Evolutionary conservation across 2,888 invertebrate genomes (phyloP), one percentile per base, ranked within the genome.

Genomic region (Catonia carolina): DNA sequence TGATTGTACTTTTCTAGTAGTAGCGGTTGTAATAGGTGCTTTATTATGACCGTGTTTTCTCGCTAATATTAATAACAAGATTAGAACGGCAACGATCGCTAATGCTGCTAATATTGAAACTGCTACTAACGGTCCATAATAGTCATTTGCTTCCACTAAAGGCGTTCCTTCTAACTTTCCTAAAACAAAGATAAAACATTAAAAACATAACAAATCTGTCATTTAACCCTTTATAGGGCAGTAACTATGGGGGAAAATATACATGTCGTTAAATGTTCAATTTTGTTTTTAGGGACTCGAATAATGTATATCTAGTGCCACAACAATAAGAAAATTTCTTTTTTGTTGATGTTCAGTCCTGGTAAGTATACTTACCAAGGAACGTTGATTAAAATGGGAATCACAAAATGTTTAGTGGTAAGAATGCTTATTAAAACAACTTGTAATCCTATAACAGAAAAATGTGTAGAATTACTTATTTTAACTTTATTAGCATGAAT

Each of bases 31-130:
- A 69, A 90, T 89, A 61, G 89, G 85, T 69, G 85, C 81, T 71
- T 85, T 85, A 69, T 82, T 80, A 68, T 81, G 80, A 56, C 79
- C 79, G 73, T 79, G 83, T 67, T 90, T 78, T 67, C 86, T 79
- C 67, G 93, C 81, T 36, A 93, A 78, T 63, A 93, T 85, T 65
- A 92, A 78, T 47, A 91, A 75, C 50, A 93, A 75, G 53, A 90
- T 82, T 47, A 91, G 74, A 5, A 91, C 87, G 22, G 88, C 86
- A 65, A 92, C 78, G 61, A 90, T 88, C 15, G 91, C 88, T 56
- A 93, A 75, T 8, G 90, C 86, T 7, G 92, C 92, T 62, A 94
- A 80, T 61, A 92, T 88, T 2, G 90, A 90, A 12, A 92, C 90
- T 39, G 88, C 88, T 36, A 93, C 90, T 67, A 94, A 74, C 5